phyloP scores from a whole-genome alignment of 2,113 vertebrate genomes.

The Aplodontia rufa region DNA sequence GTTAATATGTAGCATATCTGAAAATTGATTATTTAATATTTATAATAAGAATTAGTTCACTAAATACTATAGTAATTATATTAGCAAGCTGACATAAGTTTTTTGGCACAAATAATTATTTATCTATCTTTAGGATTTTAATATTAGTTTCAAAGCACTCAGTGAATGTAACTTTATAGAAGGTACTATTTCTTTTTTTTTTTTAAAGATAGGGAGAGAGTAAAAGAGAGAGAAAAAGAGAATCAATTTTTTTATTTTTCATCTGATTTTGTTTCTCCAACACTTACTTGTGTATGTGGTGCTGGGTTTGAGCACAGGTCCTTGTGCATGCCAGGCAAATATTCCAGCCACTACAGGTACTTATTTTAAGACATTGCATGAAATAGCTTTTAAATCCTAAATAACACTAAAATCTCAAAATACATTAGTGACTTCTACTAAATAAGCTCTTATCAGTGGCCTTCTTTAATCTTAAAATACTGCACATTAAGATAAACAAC shows the following conservation, averaged over 20 bases:
- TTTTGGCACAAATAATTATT: constrained; percentile 59
- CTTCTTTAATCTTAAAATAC: constrained; percentile 63
- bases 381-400: constrained; percentile 71
- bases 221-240: no score
- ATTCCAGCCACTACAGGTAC: no score
- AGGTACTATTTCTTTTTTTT: no score
- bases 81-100: constrained; percentile 29
- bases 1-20: constrained; percentile 29
- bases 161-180: constrained; percentile 70
- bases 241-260: no score
- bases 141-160: constrained; percentile 74
- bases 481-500: constrained; percentile 42
- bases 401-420: constrained; percentile 54
- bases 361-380: constrained; percentile 76
- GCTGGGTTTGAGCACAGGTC: no score
- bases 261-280: no score
- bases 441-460: constrained; percentile 37
- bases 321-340: no score
- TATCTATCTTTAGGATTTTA: constrained; percentile 72
- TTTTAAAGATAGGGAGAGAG: no score
- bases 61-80: constrained; percentile 59
- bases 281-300: no score
- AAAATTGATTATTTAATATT: constrained; percentile 73
- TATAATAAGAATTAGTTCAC: constrained; percentile 45
- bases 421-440: constrained; percentile 67